These are phyloP conservation scores for Lucilia cuprina DNA, from an alignment of 1,140 invertebrate species.

Conservation along the genomic window DNA sequence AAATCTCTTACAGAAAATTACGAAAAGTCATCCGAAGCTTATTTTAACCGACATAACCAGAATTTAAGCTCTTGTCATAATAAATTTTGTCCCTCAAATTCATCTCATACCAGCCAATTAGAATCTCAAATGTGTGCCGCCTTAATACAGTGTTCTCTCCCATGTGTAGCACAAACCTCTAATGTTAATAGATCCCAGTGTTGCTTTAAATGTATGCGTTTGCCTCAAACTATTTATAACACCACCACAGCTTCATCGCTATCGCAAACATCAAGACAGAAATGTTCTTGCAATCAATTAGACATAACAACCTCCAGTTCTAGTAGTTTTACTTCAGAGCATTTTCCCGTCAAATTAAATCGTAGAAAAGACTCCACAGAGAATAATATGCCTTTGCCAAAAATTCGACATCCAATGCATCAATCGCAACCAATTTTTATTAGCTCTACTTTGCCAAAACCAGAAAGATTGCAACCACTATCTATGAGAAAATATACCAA, in stretches of 20 bases:
- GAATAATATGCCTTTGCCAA: not conserved
- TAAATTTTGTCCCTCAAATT: not conserved
- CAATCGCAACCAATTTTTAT: not conserved
- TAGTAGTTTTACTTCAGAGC: not conserved
- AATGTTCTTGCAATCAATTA: not conserved
- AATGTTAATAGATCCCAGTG: not conserved
- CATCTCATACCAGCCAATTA: not conserved
- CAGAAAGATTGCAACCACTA: not conserved
- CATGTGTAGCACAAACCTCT: not conserved
- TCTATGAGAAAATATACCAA: not conserved
- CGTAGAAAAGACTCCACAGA: not conserved
- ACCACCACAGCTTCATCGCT: not conserved
- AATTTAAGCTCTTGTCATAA: conserved; percentile 31
- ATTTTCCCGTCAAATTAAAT: not conserved
- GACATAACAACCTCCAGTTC: not conserved
- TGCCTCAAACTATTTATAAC: not conserved
- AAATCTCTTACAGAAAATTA: conserved; percentile 25
- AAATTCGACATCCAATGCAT: not conserved
- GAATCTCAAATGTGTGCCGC: not conserved
- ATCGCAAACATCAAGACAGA: not conserved
- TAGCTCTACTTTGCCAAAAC: not conserved
- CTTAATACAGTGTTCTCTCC: conserved; percentile 4
- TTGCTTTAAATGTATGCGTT: not conserved
- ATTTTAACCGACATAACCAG: conserved; percentile 40
- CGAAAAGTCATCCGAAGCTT: conserved; percentile 39